Evolutionary conservation across 2,888 invertebrate genomes (phyloP).

Genomic region (Hirtodrosophila alboralis): DNA sequence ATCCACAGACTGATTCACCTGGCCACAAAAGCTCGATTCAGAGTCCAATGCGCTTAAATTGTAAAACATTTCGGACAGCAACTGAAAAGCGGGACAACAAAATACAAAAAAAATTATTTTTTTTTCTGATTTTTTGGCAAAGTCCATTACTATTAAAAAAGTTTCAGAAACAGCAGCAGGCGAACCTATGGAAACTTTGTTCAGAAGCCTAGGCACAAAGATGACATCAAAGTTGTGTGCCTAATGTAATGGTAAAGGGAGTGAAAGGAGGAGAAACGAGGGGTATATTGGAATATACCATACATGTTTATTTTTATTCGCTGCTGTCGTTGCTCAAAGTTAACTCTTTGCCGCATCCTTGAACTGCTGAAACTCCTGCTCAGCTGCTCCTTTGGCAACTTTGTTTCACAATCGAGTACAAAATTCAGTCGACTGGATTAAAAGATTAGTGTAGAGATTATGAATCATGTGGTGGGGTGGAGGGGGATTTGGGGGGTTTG

Average conservation of each 20-base stretch:
- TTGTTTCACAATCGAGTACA: constrained; percentile 81
- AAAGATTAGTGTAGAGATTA: constrained; percentile 82
- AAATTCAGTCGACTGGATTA: constrained; percentile 83
- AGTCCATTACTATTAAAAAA: constrained; percentile 80
- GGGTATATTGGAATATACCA: constrained; percentile 31
- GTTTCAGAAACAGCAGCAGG: constrained; percentile 45
- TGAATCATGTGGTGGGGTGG: constrained; percentile 65
- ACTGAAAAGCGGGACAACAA: constrained; percentile 15
- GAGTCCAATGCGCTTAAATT: constrained; percentile 71
- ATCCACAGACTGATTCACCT: constrained; percentile 67
- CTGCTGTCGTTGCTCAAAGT: constrained; percentile 27
- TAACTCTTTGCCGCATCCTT: constrained; percentile 41
- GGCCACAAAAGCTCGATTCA: constrained; percentile 52
- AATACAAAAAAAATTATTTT: too few species aligned
- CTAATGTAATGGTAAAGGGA: constrained; percentile 63
- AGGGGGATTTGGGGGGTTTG: too few species aligned
- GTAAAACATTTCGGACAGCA: constrained; percentile 55
- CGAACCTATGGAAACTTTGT: constrained; percentile 62
- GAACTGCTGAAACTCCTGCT: background rate
- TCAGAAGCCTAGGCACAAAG: constrained; percentile 70
- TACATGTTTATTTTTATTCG: constrained; percentile 45
- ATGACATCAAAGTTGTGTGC: constrained; percentile 78
- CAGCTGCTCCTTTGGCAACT: constrained; percentile 64
- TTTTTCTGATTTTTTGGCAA: constrained; percentile 52
- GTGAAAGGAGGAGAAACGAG: background rate